Conservation (phyloP, 2,888 invertebrate species). For the Oasisia sp. region DNA sequence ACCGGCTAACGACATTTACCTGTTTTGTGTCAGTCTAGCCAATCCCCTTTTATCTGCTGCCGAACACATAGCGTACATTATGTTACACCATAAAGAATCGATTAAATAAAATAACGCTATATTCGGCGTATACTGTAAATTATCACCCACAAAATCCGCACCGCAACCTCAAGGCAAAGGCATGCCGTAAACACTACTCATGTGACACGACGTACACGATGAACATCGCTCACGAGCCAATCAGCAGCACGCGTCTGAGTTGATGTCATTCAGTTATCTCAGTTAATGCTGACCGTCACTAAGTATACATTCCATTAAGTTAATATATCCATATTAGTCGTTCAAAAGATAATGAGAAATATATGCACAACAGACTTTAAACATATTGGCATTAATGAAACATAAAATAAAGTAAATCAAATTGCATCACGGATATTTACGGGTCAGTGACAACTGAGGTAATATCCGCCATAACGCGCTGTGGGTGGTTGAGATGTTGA, state of each 20-base stretch:
- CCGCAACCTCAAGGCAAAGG: not conserved
- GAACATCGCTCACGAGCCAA: not conserved
- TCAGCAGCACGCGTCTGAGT: constrained; percentile 24
- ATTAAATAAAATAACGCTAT: not conserved
- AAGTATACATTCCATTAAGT: not conserved
- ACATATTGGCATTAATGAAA: not conserved
- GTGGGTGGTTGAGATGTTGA: constrained; percentile 5
- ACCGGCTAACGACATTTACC: not conserved
- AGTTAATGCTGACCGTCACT: not conserved
- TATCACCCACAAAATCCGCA: not conserved
- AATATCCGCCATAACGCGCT: constrained; percentile 17
- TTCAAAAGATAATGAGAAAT: not conserved
- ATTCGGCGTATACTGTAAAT: not conserved
- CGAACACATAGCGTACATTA: not conserved
- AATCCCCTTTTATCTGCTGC: not conserved
- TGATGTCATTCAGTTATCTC: constrained; percentile 27
- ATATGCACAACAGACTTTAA: not conserved
- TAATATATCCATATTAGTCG: not conserved
- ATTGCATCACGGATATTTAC: not conserved
- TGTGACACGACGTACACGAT: not conserved
- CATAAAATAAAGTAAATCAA: not conserved
- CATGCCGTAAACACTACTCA: not conserved
- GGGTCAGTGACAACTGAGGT: constrained; percentile 2
- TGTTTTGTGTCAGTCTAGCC: not conserved
- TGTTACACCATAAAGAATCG: not conserved